Evolutionary conservation across 37 sponge, comb jelly and placozoan species (phyloP).

Genomic region (Theonella swinhoei): DNA sequence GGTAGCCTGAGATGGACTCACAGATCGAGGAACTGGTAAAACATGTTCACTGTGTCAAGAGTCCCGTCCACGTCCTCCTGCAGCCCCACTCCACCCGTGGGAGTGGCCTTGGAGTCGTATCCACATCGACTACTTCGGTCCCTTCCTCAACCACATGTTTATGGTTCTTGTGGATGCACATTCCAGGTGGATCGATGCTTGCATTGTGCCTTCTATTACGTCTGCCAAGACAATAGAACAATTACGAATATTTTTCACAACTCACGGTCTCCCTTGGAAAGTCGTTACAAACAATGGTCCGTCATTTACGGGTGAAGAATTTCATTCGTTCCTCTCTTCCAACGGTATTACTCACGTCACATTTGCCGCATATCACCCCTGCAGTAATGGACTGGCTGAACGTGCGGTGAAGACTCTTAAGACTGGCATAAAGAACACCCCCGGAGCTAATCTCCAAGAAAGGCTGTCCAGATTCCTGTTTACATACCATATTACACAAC

Average conservation of each 20-base stretch:
- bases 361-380: constrained; percentile 22
- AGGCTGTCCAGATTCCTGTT: neutral
- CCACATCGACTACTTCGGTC: no score
- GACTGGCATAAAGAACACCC: neutral
- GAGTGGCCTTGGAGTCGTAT: no score
- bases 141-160: no score
- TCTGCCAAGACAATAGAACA: constrained; percentile 11
- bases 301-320: constrained; percentile 22
- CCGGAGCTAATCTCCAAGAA: neutral
- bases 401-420: constrained; percentile 47
- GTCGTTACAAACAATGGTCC: constrained; percentile 36
- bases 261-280: constrained; percentile 13
- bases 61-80: neutral
- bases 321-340: neutral
- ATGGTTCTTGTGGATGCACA: no score
- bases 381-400: constrained; percentile 53
- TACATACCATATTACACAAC: constrained; percentile 8
- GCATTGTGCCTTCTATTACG: constrained; percentile 16
- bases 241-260: constrained; percentile 8
- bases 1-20: no score
- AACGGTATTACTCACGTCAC: constrained; percentile 20
- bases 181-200: no score
- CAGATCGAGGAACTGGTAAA: no score
- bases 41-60: no score
- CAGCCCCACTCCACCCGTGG: no score